These are phyloP conservation scores for Camponotus vicinus DNA, from an alignment of 1,140 invertebrate species.

Conservation along the genomic window DNA sequence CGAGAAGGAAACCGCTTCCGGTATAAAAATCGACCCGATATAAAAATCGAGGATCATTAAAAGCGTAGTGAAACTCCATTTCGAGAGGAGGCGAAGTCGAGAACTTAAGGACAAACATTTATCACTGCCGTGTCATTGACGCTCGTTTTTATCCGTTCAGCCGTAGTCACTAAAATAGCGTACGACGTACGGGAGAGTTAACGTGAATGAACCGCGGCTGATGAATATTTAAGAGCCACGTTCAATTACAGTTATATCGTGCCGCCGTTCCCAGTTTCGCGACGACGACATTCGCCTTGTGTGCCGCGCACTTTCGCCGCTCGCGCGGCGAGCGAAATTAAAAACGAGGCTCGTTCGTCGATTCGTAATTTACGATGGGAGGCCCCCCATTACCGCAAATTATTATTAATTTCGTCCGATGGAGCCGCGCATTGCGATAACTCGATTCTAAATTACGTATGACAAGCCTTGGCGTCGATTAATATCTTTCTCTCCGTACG, in stretches of 20 bases:
- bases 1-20: conserved; percentile 47
- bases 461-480: conserved; percentile 27
- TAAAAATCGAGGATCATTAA: conserved; percentile 47
- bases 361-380: conserved; percentile 54
- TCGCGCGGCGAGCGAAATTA: conserved; percentile 51
- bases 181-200: conserved; percentile 41
- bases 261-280: conserved; percentile 24
- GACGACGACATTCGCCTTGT: conserved; percentile 16
- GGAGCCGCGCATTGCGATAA: conserved; percentile 51
- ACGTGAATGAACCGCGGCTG: conserved; percentile 54
- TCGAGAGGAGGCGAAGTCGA: neutral
- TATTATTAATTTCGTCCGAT: conserved; percentile 56
- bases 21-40: conserved; percentile 20
- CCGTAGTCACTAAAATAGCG: conserved; percentile 44
- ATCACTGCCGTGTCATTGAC: conserved; percentile 54
- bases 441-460: conserved; percentile 59
- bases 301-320: conserved; percentile 42
- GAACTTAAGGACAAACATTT: conserved; percentile 51
- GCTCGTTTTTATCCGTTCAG: conserved; percentile 53
- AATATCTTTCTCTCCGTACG: conserved; percentile 30
- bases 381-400: conserved; percentile 57
- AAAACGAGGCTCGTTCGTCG: conserved; percentile 45
- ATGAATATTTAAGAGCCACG: conserved; percentile 61
- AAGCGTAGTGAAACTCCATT: conserved; percentile 41
- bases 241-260: conserved; percentile 60